Percentiles rank a stretch among this genome's conserved stretches.
These are phyloP conservation scores for Drymodes brunneopygia DNA, from an alignment of 2,113 vertebrate genomes.

Conservation along the genomic window DNA sequence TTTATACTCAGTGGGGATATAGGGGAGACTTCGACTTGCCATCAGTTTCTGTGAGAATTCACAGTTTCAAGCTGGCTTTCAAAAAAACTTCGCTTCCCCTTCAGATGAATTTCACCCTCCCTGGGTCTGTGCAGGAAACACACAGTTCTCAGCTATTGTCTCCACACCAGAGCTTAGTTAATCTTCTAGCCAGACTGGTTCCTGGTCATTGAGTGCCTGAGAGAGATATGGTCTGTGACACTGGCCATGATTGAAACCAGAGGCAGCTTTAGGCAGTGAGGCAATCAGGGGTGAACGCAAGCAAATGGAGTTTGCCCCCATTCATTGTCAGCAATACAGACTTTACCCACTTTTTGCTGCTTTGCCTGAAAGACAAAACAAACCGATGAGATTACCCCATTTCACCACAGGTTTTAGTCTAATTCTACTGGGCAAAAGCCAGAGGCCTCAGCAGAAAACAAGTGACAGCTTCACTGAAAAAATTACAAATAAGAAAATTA, in stretches of 20 bases:
- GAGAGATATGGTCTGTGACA: background rate
- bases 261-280: background rate
- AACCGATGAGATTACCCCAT: background rate
- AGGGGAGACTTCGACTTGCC: background rate
- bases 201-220: slow-evolving; percentile 22
- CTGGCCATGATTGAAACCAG: background rate
- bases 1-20: background rate
- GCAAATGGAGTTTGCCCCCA: slow-evolving; percentile 2
- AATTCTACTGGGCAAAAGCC: background rate
- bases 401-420: slow-evolving; percentile 7
- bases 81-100: background rate
- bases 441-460: background rate
- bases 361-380: slow-evolving; percentile 2
- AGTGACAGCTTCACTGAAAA: background rate
- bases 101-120: background rate
- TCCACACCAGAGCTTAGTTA: slow-evolving; percentile 9
- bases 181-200: slow-evolving; percentile 27
- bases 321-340: background rate
- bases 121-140: background rate
- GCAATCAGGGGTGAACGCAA: background rate
- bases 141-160: background rate
- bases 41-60: background rate
- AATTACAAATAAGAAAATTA: slow-evolving; percentile 22
- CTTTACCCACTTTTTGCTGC: background rate
- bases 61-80: background rate